Conservation (phyloP, 2,113 vertebrate genomes). For the Tragelaphus scriptus region DNA sequence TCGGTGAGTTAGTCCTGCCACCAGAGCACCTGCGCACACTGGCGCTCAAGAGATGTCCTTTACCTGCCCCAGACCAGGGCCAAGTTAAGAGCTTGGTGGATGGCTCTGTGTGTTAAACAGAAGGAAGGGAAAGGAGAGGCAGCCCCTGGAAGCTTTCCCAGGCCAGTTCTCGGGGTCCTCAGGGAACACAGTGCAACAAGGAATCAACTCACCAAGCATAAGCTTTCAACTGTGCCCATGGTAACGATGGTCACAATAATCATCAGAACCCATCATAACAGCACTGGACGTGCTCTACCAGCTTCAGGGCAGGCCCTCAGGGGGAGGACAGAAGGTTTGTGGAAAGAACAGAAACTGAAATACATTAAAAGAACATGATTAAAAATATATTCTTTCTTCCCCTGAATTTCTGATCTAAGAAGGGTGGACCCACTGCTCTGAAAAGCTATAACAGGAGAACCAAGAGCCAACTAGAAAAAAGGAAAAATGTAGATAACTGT, state of each 20-base stretch:
- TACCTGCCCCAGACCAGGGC: not conserved
- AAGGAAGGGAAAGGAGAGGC: not conserved
- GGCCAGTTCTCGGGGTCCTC: not conserved
- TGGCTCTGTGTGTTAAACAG: not conserved
- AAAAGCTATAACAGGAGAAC: not conserved
- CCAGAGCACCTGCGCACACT: not conserved
- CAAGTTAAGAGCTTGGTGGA: not conserved
- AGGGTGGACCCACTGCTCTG: not conserved
- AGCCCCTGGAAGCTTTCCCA: not conserved
- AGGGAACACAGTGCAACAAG: not conserved
- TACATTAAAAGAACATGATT: slow-evolving; percentile 10
- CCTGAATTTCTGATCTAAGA: not conserved
- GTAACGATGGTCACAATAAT: not conserved
- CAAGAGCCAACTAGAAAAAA: not conserved
- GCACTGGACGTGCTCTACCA: not conserved
- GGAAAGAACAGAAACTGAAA: not conserved
- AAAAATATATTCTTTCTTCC: slow-evolving; percentile 3
- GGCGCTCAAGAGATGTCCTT: not conserved
- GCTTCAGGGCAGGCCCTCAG: not conserved
- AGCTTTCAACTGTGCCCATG: not conserved
- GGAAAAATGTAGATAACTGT: not conserved
- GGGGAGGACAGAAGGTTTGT: not conserved
- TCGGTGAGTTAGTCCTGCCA: not conserved
- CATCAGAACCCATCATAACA: not conserved
- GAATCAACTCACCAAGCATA: not conserved